Percentiles rank a stretch among this genome's conserved stretches.
Conservation (phyloP, 30 jellyfish, hydroid and myxozoan genomes). For the Phacellophora camtschatica region DNA sequence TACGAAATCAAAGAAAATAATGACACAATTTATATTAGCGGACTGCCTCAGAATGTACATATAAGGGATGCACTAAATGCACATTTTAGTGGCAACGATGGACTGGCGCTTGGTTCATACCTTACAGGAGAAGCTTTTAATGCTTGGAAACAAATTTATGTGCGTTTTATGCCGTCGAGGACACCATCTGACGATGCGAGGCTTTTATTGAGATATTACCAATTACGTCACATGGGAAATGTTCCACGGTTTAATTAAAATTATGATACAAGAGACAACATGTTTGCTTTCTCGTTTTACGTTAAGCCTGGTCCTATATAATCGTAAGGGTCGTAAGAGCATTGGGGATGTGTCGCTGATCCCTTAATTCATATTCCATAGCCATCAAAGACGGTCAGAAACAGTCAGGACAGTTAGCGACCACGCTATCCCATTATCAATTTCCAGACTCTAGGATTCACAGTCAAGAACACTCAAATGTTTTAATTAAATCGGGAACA, state of each 20-base stretch:
- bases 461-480: too few relatives aligned
- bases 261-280: background rate
- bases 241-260: slow-evolving; percentile 76
- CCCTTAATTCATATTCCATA: too few relatives aligned
- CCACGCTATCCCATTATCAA: too few relatives aligned
- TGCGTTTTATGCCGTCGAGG: slow-evolving; percentile 83
- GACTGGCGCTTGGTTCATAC: slow-evolving; percentile 81
- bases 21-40: slow-evolving; percentile 87
- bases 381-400: too few relatives aligned
- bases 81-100: slow-evolving; percentile 96
- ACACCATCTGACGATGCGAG: slow-evolving; percentile 90
- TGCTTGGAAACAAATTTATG: slow-evolving; percentile 65
- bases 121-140: slow-evolving; percentile 50
- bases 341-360: too few relatives aligned
- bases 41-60: slow-evolving; percentile 91
- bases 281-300: too few relatives aligned
- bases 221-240: slow-evolving; percentile 75
- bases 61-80: slow-evolving; percentile 96
- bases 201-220: slow-evolving; percentile 78
- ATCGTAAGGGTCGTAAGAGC: background rate
- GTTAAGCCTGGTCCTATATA: background rate
- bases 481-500: too few relatives aligned
- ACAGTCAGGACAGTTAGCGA: too few relatives aligned
- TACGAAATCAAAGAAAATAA: slow-evolving; percentile 81
- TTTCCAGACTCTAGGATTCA: too few relatives aligned